Conservation (phyloP, 2,888 invertebrate species). For the Nephrocerus scutellatus region DNA sequence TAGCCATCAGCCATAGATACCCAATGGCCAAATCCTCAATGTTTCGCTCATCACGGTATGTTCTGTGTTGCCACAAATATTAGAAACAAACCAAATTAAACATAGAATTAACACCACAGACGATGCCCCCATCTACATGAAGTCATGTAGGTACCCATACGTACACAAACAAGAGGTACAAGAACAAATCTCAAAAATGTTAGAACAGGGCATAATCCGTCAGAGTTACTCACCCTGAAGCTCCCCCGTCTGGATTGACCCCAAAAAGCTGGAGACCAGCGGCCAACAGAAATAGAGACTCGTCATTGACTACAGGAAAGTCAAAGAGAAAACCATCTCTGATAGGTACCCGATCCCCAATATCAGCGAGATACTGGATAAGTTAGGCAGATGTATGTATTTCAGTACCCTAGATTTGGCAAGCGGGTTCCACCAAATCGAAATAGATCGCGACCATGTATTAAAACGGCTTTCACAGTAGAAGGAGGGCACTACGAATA, state of each 20-base stretch:
- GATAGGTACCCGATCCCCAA: conserved; percentile 11
- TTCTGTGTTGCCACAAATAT: no score
- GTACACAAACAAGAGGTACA: conserved; percentile 5
- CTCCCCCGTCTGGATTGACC: conserved; percentile 5
- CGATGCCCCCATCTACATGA: conserved; percentile 1
- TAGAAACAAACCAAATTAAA: background rate
- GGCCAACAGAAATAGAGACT: background rate
- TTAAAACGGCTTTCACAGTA: no score
- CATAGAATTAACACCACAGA: conserved; percentile 2
- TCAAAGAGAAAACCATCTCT: conserved; percentile 6
- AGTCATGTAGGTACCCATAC: conserved; percentile 6
- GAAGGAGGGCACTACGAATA: no score
- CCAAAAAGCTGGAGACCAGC: conserved; percentile 1
- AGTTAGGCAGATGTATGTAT: conserved; percentile 3
- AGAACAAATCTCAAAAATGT: conserved; percentile 1
- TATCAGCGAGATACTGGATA: conserved; percentile 8
- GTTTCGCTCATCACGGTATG: no score
- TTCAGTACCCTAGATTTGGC: conserved; percentile 8
- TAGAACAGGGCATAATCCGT: conserved; percentile 3
- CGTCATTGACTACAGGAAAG: conserved; percentile 1
- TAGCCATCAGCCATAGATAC: no score
- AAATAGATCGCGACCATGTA: background rate
- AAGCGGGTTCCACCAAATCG: conserved; percentile 8
- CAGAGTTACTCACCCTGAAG: conserved; percentile 6
- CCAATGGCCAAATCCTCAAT: no score